Evolutionary conservation across 2,888 invertebrate genomes (phyloP).

Genomic region (Drosophila koepferae): DNA sequence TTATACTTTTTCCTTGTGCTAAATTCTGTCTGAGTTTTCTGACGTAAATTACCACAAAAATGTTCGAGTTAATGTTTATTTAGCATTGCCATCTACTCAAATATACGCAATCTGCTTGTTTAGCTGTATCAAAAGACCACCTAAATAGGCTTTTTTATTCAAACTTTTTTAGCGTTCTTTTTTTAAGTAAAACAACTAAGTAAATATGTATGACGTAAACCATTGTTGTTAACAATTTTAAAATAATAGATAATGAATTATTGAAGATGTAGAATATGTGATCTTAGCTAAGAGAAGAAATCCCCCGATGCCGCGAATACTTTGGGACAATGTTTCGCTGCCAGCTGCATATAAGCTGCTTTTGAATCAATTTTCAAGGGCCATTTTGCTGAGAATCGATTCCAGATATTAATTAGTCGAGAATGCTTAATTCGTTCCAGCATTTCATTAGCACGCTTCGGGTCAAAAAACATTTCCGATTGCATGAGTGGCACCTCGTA

Average conservation of each 20-base stretch:
- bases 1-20: too few relatives aligned
- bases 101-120: not conserved
- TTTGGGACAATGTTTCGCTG: conserved; percentile 79
- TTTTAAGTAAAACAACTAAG: conserved; percentile 1
- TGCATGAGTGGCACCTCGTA: conserved; percentile 88
- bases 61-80: not conserved
- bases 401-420: conserved; percentile 81
- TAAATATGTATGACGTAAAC: not conserved
- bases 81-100: not conserved
- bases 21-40: not conserved
- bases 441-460: conserved; percentile 81
- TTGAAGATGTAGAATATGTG: not conserved
- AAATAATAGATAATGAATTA: not conserved
- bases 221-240: not conserved
- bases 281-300: not conserved
- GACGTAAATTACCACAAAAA: not conserved
- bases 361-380: conserved; percentile 68
- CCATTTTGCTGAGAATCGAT: conserved; percentile 72
- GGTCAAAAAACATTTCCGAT: conserved; percentile 87
- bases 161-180: not conserved
- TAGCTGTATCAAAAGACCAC: not conserved
- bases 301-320: conserved; percentile 67
- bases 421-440: conserved; percentile 71
- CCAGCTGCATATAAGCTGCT: conserved; percentile 77
- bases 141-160: not conserved